These are phyloP conservation scores for Nanger granti DNA, from an alignment of 2,113 vertebrate species.

Conservation along the genomic window DNA sequence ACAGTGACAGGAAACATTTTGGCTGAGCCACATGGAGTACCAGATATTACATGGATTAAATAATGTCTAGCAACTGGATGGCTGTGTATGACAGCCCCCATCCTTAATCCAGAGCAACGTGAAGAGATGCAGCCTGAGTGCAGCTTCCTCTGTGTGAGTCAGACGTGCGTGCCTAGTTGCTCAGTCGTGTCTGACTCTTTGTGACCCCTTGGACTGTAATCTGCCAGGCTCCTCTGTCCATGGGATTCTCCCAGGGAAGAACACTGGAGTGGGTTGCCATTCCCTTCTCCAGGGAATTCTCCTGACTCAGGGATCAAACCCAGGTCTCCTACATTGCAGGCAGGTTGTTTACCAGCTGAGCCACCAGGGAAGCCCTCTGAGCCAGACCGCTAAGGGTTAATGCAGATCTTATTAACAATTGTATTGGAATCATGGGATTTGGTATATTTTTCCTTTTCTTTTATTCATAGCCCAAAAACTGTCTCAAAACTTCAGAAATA, in stretches of 20 bases:
- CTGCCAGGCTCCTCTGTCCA: background rate
- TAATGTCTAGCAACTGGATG: background rate
- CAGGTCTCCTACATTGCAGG: background rate
- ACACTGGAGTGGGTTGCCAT: background rate
- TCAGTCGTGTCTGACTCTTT: background rate
- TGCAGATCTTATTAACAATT: background rate
- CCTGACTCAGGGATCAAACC: background rate
- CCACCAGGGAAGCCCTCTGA: background rate
- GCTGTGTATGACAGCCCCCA: background rate
- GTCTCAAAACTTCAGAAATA: conserved; percentile 41
- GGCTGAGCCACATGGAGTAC: background rate
- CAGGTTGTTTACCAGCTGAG: background rate
- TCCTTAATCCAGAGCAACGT: background rate
- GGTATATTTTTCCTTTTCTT: background rate
- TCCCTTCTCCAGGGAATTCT: background rate
- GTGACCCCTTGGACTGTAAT: background rate
- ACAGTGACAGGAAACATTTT: conserved; percentile 50
- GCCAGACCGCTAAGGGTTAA: background rate
- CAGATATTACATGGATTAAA: background rate
- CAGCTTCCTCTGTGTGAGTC: background rate
- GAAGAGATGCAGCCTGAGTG: background rate
- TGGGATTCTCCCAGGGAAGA: background rate
- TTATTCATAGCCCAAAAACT: conserved; percentile 6
- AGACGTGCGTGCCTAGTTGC: background rate
- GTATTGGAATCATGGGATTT: background rate